A percentile compares a stretch with the other conserved stretches of the same genome.
Conservation (phyloP, 2,113 vertebrate species). For the Pollachius pollachius region DNA sequence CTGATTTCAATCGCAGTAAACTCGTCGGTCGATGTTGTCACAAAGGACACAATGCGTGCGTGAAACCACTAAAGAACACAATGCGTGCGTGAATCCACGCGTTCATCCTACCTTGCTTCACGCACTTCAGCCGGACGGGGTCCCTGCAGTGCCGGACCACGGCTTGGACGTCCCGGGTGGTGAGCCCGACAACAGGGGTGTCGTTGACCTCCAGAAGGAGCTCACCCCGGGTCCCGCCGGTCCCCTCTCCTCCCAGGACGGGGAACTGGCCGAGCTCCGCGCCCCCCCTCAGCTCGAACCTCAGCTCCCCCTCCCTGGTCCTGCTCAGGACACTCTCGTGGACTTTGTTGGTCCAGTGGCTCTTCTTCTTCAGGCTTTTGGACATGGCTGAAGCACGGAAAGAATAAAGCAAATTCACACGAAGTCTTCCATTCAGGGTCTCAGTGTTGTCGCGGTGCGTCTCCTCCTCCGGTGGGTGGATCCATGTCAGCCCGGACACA, state of each 20-base stretch:
- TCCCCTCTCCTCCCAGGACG: conserved; percentile 74
- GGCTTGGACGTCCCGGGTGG: conserved; percentile 91
- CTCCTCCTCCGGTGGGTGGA: too few species aligned
- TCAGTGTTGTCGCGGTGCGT: too few species aligned
- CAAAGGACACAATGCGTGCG: too few species aligned
- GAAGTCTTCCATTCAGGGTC: too few species aligned
- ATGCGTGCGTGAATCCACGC: too few species aligned
- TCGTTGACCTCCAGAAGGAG: conserved; percentile 96
- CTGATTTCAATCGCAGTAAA: too few species aligned
- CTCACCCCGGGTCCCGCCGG: conserved; percentile 72
- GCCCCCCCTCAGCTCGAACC: conserved; percentile 89
- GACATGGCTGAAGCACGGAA: conserved; percentile 86
- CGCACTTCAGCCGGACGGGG: conserved; percentile 93
- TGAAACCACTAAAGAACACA: too few species aligned
- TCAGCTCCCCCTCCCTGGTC: conserved; percentile 82
- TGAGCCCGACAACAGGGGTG: conserved; percentile 93
- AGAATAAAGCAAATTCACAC: neutral
- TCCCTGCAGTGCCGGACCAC: conserved; percentile 95
- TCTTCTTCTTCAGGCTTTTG: conserved; percentile 93
- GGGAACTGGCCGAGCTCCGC: conserved; percentile 96
- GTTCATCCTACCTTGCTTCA: conserved; percentile 83
- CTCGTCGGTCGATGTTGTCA: too few species aligned
- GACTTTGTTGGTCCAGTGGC: conserved; percentile 97
- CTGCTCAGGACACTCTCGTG: conserved; percentile 87
- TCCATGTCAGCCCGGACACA: neutral